Percentiles rank a stretch among this genome's conserved stretches.
These are phyloP conservation scores for Meandrusa payeni DNA, from an alignment of 2,888 invertebrate species.

Conservation along the genomic window DNA sequence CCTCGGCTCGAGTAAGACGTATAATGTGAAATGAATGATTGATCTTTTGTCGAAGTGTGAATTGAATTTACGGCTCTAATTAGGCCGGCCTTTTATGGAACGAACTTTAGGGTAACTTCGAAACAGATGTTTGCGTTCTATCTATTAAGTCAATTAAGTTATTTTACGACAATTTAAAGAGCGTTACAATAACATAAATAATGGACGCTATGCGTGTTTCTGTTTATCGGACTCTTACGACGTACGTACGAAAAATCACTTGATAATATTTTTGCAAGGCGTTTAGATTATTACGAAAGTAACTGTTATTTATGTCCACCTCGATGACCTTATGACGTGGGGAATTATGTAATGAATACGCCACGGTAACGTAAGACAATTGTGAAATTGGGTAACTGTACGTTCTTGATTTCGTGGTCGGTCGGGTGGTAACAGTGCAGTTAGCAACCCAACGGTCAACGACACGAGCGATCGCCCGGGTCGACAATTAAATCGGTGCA, in stretches of 20 bases:
- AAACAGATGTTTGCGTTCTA: too few species aligned
- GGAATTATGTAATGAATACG: too few species aligned
- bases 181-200: too few species aligned
- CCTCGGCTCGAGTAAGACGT: slow-evolving; percentile 4
- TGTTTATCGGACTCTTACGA: too few species aligned
- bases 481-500: slow-evolving; percentile 61
- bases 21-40: not conserved
- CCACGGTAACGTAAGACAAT: not conserved
- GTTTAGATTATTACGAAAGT: too few species aligned
- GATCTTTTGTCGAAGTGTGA: not conserved
- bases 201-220: too few species aligned
- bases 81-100: slow-evolving; percentile 16
- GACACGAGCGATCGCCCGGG: slow-evolving; percentile 40
- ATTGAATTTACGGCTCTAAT: slow-evolving; percentile 8
- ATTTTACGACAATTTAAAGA: slow-evolving; percentile 27
- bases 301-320: too few species aligned
- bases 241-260: too few species aligned
- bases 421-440: slow-evolving; percentile 33
- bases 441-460: slow-evolving; percentile 64
- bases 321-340: too few species aligned
- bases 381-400: not conserved
- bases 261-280: too few species aligned
- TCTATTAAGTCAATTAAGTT: too few species aligned
- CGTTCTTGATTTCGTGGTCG: not conserved
- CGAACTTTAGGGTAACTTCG: slow-evolving; percentile 29